These are phyloP conservation scores for Sterrhoptilus dennistouni DNA, from an alignment of 2,113 vertebrate genomes.

Conservation along the genomic window DNA sequence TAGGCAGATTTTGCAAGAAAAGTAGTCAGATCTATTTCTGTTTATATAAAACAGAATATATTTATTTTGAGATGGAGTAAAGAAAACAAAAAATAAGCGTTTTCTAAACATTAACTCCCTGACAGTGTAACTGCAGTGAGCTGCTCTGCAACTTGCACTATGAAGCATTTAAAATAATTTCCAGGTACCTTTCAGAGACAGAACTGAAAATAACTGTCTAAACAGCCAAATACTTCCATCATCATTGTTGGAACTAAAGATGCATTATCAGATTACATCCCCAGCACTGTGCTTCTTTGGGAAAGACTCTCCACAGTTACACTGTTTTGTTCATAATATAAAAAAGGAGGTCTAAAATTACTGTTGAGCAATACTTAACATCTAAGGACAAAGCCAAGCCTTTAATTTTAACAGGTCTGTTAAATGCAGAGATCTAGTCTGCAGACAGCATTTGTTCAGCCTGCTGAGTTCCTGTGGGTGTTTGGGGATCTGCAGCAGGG, in stretches of 20 bases:
- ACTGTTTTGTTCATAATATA: neutral
- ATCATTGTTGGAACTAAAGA: neutral
- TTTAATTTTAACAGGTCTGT: neutral
- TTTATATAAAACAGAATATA: conserved; percentile 22
- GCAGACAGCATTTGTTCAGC: neutral
- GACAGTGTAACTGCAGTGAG: neutral
- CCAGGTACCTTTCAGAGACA: neutral
- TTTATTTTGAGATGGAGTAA: neutral
- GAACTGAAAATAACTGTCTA: neutral
- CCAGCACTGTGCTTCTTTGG: neutral
- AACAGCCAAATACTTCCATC: neutral
- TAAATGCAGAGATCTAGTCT: neutral
- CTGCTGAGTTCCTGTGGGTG: neutral
- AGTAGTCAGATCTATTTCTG: conserved; percentile 6
- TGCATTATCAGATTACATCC: neutral
- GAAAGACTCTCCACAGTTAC: neutral
- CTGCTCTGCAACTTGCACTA: neutral
- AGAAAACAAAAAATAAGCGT: conserved; percentile 1
- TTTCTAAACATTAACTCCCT: conserved; percentile 28
- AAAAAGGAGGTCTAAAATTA: neutral
- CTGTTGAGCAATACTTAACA: neutral
- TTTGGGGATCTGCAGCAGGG: neutral
- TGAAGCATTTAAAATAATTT: neutral
- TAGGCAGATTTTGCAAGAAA: neutral
- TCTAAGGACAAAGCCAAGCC: neutral